A percentile compares a stretch with the other conserved stretches of the same genome.
Conservation (phyloP, 1,140 invertebrate species). For the Diabrotica virgifera region DNA sequence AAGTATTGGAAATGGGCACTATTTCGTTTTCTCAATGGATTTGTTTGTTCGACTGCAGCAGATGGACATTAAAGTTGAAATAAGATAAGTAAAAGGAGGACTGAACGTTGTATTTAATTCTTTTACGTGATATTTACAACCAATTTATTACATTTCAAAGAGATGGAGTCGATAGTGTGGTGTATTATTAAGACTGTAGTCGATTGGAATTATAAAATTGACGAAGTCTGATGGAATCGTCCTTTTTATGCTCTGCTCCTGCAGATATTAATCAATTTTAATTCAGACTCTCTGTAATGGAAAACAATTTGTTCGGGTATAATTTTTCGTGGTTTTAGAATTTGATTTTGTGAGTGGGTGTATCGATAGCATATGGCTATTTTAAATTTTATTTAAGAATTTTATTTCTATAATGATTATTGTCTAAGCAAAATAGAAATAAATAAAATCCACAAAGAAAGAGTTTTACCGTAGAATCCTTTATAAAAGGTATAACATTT, state of each 20-base stretch:
- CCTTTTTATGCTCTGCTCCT: slow-evolving; percentile 1
- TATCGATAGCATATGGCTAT: too few species aligned
- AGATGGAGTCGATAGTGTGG: slow-evolving; percentile 24
- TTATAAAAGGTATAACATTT: too few species aligned
- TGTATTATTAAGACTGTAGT: slow-evolving; percentile 35
- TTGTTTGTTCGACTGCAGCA: slow-evolving; percentile 32
- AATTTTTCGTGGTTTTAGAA: too few species aligned
- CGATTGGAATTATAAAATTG: slow-evolving; percentile 34
- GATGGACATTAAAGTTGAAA: slow-evolving; percentile 45
- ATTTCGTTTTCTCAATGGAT: neutral
- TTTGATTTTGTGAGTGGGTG: too few species aligned
- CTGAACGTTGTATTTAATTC: slow-evolving; percentile 48
- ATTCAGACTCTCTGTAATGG: neutral
- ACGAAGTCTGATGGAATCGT: neutral
- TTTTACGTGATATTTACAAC: slow-evolving; percentile 47
- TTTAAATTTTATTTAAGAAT: too few species aligned
- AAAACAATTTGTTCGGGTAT: too few species aligned
- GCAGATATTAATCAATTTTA: slow-evolving; percentile 20
- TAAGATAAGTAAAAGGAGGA: slow-evolving; percentile 48
- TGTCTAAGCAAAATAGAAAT: too few species aligned
- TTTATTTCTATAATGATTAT: too few species aligned
- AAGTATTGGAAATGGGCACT: neutral
- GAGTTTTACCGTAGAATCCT: too few species aligned
- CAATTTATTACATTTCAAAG: slow-evolving; percentile 44
- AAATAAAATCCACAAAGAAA: too few species aligned